These are phyloP conservation scores for Delphinapterus leucas DNA, from an alignment of 2,113 vertebrate species.

Conservation along the genomic window DNA sequence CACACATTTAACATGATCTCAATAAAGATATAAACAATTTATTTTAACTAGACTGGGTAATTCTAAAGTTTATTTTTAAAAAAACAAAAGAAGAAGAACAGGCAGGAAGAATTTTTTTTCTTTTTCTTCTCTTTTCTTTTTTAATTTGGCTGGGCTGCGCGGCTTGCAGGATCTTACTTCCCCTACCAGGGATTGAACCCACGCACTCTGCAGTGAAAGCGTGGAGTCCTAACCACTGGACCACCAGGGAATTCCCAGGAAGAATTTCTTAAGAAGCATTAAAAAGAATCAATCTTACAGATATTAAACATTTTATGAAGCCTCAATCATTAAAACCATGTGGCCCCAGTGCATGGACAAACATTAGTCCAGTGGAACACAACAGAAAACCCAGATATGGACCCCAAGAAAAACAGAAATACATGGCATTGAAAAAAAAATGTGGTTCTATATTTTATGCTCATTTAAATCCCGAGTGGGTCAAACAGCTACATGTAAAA, in stretches of 20 bases:
- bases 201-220: neutral
- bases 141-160: neutral
- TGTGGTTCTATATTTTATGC: neutral
- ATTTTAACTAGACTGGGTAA: neutral
- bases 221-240: neutral
- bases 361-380: neutral
- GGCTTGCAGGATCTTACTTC: neutral
- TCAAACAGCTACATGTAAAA: neutral
- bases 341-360: neutral
- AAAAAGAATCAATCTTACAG: neutral
- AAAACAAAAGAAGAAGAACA: neutral
- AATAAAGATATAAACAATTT: neutral
- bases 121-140: neutral
- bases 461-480: neutral
- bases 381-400: neutral
- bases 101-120: neutral
- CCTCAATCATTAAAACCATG: neutral
- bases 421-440: neutral
- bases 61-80: neutral
- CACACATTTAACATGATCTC: neutral
- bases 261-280: neutral
- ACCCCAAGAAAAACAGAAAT: neutral
- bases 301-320: neutral
- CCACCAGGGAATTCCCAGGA: neutral
- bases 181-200: neutral